Conservation (phyloP, 2,888 invertebrate genomes). For the Eupithecia pulchellata region DNA sequence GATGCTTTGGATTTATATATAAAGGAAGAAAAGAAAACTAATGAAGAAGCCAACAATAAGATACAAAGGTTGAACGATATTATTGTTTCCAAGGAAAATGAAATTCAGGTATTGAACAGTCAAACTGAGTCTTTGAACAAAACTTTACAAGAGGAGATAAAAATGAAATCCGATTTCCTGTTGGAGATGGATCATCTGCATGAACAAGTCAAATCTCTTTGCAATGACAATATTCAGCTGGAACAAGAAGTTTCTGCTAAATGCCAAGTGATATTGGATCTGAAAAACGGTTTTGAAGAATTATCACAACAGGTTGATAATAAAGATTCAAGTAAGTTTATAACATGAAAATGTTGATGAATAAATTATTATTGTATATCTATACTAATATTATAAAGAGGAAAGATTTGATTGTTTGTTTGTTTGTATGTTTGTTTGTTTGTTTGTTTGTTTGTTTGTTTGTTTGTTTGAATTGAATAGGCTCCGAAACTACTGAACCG, state of each 20-base stretch:
- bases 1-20: constrained; percentile 52
- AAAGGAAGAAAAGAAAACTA: constrained; percentile 52
- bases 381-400: too few species aligned
- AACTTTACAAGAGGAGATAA: constrained; percentile 47
- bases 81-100: constrained; percentile 47
- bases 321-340: constrained; percentile 51
- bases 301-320: constrained; percentile 47
- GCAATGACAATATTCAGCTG: constrained; percentile 50
- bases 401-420: too few species aligned
- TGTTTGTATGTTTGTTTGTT: too few species aligned
- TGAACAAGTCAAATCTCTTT: constrained; percentile 44
- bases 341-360: too few species aligned
- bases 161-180: constrained; percentile 47
- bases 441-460: too few species aligned
- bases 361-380: too few species aligned
- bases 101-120: constrained; percentile 46
- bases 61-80: constrained; percentile 46
- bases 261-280: constrained; percentile 44
- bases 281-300: constrained; percentile 49
- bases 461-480: too few species aligned
- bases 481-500: too few species aligned
- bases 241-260: constrained; percentile 49
- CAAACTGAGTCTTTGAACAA: constrained; percentile 45
- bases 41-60: constrained; percentile 48
- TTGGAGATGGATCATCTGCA: constrained; percentile 44